A percentile compares a stretch with the other conserved stretches of the same genome.
These are phyloP conservation scores for Spinibarbus caldwelli DNA, from an alignment of 2,797 vertebrate species.

Conservation along the genomic window DNA sequence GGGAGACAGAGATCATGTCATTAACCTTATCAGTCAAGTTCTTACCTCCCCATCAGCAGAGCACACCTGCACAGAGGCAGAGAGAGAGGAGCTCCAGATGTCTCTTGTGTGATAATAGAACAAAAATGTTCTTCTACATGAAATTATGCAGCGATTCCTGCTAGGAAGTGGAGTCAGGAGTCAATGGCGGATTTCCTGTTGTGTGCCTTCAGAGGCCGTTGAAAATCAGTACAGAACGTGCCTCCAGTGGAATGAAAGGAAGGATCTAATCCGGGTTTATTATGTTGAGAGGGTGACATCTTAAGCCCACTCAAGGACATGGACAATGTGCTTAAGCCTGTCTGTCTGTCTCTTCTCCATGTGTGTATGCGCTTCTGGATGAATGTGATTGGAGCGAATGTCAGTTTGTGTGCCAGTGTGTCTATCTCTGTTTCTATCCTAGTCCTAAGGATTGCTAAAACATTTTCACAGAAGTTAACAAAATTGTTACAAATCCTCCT, in stretches of 20 bases:
- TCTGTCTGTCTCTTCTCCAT: slow-evolving; percentile 30
- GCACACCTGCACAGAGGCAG: slow-evolving; percentile 23
- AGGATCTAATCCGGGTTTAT: slow-evolving; percentile 63
- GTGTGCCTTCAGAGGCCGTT: slow-evolving; percentile 52
- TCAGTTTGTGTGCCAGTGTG: slow-evolving; percentile 16
- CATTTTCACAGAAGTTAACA: not conserved
- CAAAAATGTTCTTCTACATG: slow-evolving; percentile 33
- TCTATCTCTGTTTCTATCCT: not conserved
- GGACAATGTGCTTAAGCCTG: slow-evolving; percentile 47
- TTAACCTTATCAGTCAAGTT: slow-evolving; percentile 33
- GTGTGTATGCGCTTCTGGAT: slow-evolving; percentile 21
- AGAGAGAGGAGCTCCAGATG: slow-evolving; percentile 30
- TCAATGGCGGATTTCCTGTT: slow-evolving; percentile 56
- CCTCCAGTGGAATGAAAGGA: slow-evolving; percentile 59
- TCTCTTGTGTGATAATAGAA: slow-evolving; percentile 43
- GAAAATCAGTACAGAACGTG: slow-evolving; percentile 50
- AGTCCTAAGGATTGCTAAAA: not conserved
- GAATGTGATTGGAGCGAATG: slow-evolving; percentile 22
- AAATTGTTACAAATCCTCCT: not conserved
- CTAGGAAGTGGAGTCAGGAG: slow-evolving; percentile 58
- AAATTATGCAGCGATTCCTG: slow-evolving; percentile 53
- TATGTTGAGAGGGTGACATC: slow-evolving; percentile 62
- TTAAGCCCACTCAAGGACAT: slow-evolving; percentile 63
- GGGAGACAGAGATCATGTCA: slow-evolving; percentile 24
- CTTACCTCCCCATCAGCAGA: slow-evolving; percentile 18